A percentile compares a stretch with the other conserved stretches of the same genome.
phyloP scores from a whole-genome alignment of 2,113 vertebrate genomes.

The Tringa solitaria region DNA sequence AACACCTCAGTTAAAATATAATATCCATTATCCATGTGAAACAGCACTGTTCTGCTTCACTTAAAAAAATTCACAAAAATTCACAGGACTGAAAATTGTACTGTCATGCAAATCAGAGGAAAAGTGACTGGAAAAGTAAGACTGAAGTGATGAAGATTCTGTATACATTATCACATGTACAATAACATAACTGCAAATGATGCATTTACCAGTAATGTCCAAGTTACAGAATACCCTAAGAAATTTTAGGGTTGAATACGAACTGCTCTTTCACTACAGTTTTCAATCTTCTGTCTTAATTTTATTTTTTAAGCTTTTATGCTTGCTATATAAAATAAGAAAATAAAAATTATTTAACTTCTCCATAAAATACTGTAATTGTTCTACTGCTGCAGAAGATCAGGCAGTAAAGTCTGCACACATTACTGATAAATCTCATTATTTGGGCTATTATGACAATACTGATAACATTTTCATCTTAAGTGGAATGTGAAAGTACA shows the following conservation, averaged over 20 bases:
- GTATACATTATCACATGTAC: neutral
- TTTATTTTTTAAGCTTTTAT: neutral
- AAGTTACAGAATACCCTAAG: neutral
- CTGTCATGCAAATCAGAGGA: neutral
- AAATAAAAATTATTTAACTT: neutral
- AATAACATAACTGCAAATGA: neutral
- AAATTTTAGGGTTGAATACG: neutral
- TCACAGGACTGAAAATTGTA: neutral
- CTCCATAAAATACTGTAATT: neutral
- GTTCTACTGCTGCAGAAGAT: neutral
- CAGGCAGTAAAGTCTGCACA: neutral
- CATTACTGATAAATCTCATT: neutral
- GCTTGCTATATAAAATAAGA: neutral
- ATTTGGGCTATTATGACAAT: neutral
- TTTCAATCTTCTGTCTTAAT: neutral
- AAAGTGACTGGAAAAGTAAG: neutral
- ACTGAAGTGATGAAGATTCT: neutral
- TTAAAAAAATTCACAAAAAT: fast-evolving
- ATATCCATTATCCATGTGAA: neutral
- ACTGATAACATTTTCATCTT: neutral
- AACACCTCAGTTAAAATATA: neutral
- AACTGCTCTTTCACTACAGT: neutral
- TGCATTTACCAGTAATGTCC: neutral
- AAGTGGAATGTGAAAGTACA: neutral
- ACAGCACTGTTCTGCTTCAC: neutral